phyloP scores from a whole-genome alignment of 2,797 vertebrate species.

The Scolopax rusticola region DNA sequence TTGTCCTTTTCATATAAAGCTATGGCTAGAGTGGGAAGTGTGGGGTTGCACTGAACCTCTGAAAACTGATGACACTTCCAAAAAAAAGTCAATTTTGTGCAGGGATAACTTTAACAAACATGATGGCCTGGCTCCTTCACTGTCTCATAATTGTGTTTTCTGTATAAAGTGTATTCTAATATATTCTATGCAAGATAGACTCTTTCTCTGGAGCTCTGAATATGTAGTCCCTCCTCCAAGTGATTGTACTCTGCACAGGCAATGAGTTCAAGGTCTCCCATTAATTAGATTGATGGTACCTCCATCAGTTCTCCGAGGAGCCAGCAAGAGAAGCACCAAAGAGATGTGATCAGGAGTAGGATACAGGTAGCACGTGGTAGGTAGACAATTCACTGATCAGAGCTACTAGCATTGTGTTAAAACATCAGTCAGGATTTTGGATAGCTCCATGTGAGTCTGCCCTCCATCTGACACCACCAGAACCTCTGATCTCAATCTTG shows the following conservation, averaged over 20 bases:
- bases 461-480: not conserved
- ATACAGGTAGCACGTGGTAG: not conserved
- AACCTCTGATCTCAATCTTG: not conserved
- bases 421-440: not conserved
- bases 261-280: not conserved
- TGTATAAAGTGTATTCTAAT: not conserved
- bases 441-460: not conserved
- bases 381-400: not conserved
- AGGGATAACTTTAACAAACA: not conserved
- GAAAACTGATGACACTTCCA: not conserved
- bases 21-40: not conserved
- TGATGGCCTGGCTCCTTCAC: not conserved
- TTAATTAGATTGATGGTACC: not conserved
- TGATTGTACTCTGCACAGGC: not conserved
- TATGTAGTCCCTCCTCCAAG: not conserved
- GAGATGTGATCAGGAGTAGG: not conserved
- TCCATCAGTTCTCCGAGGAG: not conserved
- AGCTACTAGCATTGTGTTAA: not conserved
- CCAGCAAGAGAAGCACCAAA: not conserved
- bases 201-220: not conserved
- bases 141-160: not conserved
- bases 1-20: not conserved
- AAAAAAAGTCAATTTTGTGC: not conserved
- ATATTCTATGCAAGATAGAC: not conserved
- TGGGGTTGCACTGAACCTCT: not conserved